These are phyloP conservation scores for Alviniconcha marisindica DNA, from an alignment of 1,140 invertebrate genomes.

Conservation along the genomic window DNA sequence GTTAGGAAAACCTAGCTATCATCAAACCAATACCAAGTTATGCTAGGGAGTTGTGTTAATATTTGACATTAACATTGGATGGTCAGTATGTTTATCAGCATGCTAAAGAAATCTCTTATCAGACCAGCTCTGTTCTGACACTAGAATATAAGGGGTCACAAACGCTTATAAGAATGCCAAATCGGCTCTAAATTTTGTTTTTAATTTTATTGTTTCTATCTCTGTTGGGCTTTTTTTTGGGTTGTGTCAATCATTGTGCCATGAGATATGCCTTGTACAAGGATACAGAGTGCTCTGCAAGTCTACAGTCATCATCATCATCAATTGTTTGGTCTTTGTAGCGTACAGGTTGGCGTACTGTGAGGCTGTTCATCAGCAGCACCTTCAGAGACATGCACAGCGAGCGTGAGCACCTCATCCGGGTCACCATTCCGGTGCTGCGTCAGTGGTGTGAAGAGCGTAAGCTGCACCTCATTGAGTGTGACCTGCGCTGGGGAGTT, in stretches of 20 bases:
- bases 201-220: background rate
- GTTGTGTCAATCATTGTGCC: background rate
- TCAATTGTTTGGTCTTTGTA: slow-evolving; percentile 26
- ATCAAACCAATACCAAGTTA: background rate
- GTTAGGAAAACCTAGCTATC: background rate
- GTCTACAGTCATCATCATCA: background rate
- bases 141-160: too few relatives aligned
- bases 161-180: background rate
- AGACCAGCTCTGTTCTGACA: background rate
- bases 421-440: slow-evolving; percentile 58
- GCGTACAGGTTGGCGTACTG: slow-evolving; percentile 59
- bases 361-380: slow-evolving; percentile 67
- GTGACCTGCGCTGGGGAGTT: slow-evolving; percentile 63
- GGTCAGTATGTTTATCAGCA: too few relatives aligned
- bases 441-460: slow-evolving; percentile 60
- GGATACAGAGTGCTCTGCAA: too few relatives aligned
- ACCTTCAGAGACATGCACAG: slow-evolving; percentile 69
- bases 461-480: slow-evolving; percentile 58
- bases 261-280: background rate
- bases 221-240: background rate
- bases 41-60: too few relatives aligned
- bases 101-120: too few relatives aligned
- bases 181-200: background rate
- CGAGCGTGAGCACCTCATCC: slow-evolving; percentile 67
- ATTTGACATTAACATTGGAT: too few relatives aligned